Evolutionary conservation across 2,113 vertebrate species (phyloP).

Genomic region (Gobiocypris rarus): DNA sequence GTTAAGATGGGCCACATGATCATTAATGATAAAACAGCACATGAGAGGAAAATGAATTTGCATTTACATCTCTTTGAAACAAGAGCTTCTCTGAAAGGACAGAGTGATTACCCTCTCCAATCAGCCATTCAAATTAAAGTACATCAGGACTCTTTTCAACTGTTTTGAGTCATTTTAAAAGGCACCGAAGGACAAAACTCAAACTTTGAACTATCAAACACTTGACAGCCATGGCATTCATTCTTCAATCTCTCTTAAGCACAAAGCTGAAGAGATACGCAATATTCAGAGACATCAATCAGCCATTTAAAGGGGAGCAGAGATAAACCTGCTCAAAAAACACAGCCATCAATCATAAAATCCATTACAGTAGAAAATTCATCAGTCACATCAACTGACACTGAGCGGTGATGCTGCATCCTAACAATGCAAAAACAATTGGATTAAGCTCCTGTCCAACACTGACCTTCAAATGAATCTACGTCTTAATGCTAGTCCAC

Average conservation of each 20-base stretch:
- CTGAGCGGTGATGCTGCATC: background rate
- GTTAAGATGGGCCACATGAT: conserved; percentile 13
- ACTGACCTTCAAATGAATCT: background rate
- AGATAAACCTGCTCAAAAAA: conserved; percentile 32
- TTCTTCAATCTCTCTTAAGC: conserved; percentile 37
- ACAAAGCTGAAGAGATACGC: conserved; percentile 6
- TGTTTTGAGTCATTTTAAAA: background rate
- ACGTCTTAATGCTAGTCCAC: background rate
- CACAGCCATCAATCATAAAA: conserved; percentile 44
- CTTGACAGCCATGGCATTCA: background rate
- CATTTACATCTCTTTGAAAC: conserved; percentile 48
- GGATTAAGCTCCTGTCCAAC: background rate
- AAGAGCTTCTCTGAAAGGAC: conserved; percentile 45
- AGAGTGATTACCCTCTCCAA: conserved; percentile 46
- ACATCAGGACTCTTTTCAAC: conserved; percentile 18
- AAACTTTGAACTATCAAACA: conserved; percentile 31
- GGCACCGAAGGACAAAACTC: background rate
- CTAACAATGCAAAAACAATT: conserved; percentile 21
- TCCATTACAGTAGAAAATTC: conserved; percentile 18
- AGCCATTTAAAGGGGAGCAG: conserved; percentile 33
- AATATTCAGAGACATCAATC: conserved; percentile 44
- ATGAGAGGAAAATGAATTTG: conserved; percentile 38
- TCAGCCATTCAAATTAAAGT: conserved; percentile 26
- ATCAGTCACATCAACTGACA: conserved; percentile 32
- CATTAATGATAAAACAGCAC: conserved; percentile 36